phyloP scores from a whole-genome alignment of 2,888 invertebrate species.

The Dryomyza anilis region DNA sequence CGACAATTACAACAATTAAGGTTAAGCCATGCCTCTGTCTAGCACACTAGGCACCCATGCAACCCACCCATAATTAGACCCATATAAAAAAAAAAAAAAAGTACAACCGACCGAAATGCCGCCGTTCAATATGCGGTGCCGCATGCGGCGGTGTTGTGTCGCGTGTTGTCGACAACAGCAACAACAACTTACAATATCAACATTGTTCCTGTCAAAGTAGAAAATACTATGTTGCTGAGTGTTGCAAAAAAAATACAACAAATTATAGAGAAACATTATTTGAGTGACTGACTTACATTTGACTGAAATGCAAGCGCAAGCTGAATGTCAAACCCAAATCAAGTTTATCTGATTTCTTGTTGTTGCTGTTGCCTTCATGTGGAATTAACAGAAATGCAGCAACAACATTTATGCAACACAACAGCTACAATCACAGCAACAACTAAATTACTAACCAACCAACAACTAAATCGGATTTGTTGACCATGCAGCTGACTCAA shows the following conservation, averaged over 20 bases:
- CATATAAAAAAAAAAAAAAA: no score
- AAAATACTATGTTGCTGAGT: no score
- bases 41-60: not conserved
- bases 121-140: no score
- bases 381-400: slow-evolving; percentile 7
- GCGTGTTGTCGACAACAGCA: no score
- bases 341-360: slow-evolving; percentile 19
- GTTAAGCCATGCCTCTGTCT: slow-evolving; percentile 3
- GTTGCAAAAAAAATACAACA: no score
- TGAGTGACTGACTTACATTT: slow-evolving; percentile 15
- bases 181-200: no score
- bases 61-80: slow-evolving; percentile 6
- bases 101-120: not conserved
- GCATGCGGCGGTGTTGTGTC: no score
- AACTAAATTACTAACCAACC: slow-evolving; percentile 13
- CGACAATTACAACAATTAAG: not conserved
- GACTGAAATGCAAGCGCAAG: slow-evolving; percentile 14
- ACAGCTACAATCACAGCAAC: no score
- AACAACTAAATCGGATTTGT: slow-evolving; percentile 15
- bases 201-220: no score
- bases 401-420: no score
- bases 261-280: no score
- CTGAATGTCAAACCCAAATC: slow-evolving; percentile 14
- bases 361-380: slow-evolving; percentile 15
- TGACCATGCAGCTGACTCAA: not conserved